Evolutionary conservation across 2,797 vertebrate genomes (phyloP).

Genomic region (Remorina albescens): DNA sequence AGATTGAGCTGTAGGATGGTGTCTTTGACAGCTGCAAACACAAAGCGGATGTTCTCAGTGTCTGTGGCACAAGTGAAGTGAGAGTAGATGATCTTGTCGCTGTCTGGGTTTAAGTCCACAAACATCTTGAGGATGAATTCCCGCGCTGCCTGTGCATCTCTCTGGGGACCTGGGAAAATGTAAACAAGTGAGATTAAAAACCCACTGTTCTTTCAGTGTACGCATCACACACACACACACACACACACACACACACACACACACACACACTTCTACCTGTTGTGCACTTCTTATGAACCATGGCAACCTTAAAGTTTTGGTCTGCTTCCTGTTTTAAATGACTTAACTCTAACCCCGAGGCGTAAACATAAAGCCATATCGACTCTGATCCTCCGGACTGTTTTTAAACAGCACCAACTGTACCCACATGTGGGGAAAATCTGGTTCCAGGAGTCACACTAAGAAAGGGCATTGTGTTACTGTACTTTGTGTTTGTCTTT

Average conservation of each 20-base stretch:
- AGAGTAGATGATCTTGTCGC: slow-evolving; percentile 99
- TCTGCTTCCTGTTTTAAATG: neutral
- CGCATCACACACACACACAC: too few species aligned
- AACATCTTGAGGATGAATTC: slow-evolving; percentile 99
- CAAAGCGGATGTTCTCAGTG: slow-evolving; percentile 99
- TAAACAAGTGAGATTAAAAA: too few species aligned
- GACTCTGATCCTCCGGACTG: too few species aligned
- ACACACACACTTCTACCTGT: neutral
- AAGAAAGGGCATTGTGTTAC: too few species aligned
- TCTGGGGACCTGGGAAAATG: slow-evolving; percentile 90
- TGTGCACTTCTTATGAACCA: neutral
- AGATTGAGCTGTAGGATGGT: slow-evolving; percentile 99
- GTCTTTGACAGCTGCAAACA: slow-evolving; percentile 99
- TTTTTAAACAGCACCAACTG: too few species aligned
- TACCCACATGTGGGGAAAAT: too few species aligned
- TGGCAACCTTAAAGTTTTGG: neutral
- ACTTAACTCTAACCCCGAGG: too few species aligned
- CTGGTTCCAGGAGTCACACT: too few species aligned
- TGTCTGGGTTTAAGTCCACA: slow-evolving; percentile 99
- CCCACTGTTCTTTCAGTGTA: too few species aligned
- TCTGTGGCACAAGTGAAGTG: slow-evolving; percentile 99
- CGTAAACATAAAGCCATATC: too few species aligned
- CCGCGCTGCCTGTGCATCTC: slow-evolving; percentile 95
- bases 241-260: too few species aligned
- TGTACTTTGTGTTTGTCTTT: too few species aligned